Base-by-base conservation (phyloP, 1,140 invertebrate genomes). In the Formica exsecta region DNA sequence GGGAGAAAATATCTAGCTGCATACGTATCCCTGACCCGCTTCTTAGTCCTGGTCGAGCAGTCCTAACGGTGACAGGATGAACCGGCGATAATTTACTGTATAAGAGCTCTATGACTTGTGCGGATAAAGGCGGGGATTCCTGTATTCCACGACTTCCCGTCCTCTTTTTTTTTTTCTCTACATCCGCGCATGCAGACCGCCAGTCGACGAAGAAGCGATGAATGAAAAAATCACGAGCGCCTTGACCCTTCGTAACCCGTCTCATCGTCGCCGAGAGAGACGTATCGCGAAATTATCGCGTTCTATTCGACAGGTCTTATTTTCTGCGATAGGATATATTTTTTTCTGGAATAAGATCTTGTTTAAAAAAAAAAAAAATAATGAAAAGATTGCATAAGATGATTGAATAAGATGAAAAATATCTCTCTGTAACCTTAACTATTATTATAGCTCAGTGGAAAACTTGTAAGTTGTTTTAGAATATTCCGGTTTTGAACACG, bases 161-260 rank as follows among this genome's bases (percentile, higher is more conserved):
- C 57, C 66, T 25, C 25, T n/a, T 61, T 54, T 66, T 48, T 74
- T 85, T n/a, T 62, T 19, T 38, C 48, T 51, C 22, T 16, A n/a
- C 25, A 2, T 57, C 13, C 29, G 19, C n/a, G 29, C 48, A 22
- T 54, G 19, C 32, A 59, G 66, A 59, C 66, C 54, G 62, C 44
- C 65, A 48, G 36, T 32, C 81, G 66, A 73, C 22, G 38, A 79
- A 73, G 79, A 62, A 74, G 29, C 65, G 36, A 36, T 54, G 68
- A 81, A 83, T 80, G 57, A 83, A 83, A 83, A 83, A 73, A 59
- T 83, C 79, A 83, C 79, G 66, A 83, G 79, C 79, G 16, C 41
- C 79, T 83, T 83, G 79, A 83, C 79, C 79, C 79, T 74, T 59
- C 68, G 41, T 73, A 83, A 83, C 71, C 68, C 13, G 57, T 74